Conservation (phyloP, 2,888 invertebrate genomes). For the Hecatera dysodea region DNA sequence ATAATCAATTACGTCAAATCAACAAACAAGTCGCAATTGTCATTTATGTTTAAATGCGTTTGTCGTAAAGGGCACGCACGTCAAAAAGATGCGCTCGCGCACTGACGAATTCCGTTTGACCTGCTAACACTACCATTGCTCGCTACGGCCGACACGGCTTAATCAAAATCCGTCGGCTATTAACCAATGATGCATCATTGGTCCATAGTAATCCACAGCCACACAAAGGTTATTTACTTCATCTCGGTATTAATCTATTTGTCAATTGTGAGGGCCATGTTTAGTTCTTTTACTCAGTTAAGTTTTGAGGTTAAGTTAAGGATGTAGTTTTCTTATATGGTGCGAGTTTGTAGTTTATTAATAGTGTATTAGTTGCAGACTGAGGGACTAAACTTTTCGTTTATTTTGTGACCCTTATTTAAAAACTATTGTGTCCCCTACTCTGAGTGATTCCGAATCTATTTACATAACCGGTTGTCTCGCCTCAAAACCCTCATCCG, state of each 20-base stretch:
- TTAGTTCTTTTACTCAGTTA: neutral
- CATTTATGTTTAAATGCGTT: constrained; percentile 41
- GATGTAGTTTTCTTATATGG: neutral
- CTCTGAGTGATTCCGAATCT: too few relatives aligned
- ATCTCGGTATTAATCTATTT: constrained; percentile 33
- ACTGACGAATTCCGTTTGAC: constrained; percentile 70
- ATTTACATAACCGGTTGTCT: neutral
- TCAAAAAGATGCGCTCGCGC: constrained; percentile 60
- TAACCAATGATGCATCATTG: constrained; percentile 70
- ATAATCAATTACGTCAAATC: constrained; percentile 24
- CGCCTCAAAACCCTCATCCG: too few relatives aligned
- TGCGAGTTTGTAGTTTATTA: too few relatives aligned
- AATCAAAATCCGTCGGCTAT: constrained; percentile 67
- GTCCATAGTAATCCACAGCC: constrained; percentile 61
- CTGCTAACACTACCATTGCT: constrained; percentile 67
- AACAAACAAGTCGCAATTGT: constrained; percentile 25
- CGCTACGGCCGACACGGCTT: constrained; percentile 57
- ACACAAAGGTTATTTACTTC: constrained; percentile 61
- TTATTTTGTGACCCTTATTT: neutral
- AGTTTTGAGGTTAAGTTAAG: too few relatives aligned
- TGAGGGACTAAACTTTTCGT: neutral
- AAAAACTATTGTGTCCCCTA: too few relatives aligned
- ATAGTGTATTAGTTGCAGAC: neutral
- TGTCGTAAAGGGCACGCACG: constrained; percentile 41
- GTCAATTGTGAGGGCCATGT: neutral